Conservation (phyloP, 2,797 vertebrate species). For the Syngnathus acus region DNA sequence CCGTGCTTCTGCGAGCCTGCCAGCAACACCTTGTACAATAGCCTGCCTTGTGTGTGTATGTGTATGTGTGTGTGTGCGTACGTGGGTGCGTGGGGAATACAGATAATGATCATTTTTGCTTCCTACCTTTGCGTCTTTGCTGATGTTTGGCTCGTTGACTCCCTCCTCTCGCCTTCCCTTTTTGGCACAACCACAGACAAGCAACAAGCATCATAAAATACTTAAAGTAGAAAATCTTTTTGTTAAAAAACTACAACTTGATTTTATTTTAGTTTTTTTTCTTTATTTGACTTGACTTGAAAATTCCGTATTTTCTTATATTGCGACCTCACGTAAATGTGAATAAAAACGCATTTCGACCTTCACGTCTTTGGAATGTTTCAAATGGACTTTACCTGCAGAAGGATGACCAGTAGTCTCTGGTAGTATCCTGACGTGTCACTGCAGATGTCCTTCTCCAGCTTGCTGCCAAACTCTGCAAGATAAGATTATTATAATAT, state of each 20-base stretch:
- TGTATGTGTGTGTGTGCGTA: not conserved
- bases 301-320: not conserved
- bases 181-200: constrained; percentile 7
- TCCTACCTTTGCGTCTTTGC: constrained; percentile 88
- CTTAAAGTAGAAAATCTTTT: constrained; percentile 6
- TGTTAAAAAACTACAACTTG: not conserved
- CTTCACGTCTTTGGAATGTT: not conserved
- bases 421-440: constrained; percentile 89
- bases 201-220: not conserved
- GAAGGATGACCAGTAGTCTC: constrained; percentile 84
- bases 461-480: constrained; percentile 78
- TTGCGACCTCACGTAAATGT: not conserved
- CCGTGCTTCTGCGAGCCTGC: not conserved
- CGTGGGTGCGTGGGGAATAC: not conserved
- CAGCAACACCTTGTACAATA: not conserved
- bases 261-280: not conserved
- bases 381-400: constrained; percentile 72
- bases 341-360: not conserved
- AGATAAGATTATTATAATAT: constrained; percentile 18
- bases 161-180: constrained; percentile 78
- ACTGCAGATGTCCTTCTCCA: constrained; percentile 85
- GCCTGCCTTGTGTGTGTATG: not conserved
- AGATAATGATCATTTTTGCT: not conserved
- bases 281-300: not conserved
- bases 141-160: constrained; percentile 70